Evolutionary conservation across 2,113 vertebrate genomes (phyloP).

Genomic region (Phoenicopterus ruber): DNA sequence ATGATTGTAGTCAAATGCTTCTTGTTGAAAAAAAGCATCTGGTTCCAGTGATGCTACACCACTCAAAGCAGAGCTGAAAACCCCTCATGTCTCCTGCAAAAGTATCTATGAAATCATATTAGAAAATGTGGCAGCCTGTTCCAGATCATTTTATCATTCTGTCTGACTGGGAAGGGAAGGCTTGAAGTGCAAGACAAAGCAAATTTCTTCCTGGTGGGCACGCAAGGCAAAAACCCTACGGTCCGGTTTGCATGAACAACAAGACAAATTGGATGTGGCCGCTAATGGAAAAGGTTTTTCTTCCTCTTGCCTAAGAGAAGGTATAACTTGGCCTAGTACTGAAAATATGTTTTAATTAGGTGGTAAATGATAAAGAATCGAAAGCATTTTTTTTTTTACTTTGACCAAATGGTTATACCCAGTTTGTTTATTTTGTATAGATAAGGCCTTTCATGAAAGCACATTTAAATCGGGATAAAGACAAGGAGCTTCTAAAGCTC

Average conservation of each 20-base stretch:
- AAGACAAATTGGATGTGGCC: neutral
- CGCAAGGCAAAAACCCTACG: neutral
- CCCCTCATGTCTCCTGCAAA: neutral
- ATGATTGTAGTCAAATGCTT: neutral
- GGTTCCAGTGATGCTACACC: neutral
- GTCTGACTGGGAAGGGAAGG: neutral
- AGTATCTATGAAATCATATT: neutral
- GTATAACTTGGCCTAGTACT: neutral
- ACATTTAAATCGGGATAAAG: conserved; percentile 95
- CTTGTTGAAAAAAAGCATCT: neutral
- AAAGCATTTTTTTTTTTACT: neutral
- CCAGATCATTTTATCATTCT: neutral
- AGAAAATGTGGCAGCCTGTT: neutral
- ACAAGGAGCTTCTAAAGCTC: conserved; percentile 94
- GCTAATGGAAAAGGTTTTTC: neutral
- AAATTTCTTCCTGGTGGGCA: neutral
- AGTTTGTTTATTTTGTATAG: conserved; percentile 68
- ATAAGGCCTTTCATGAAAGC: conserved; percentile 99
- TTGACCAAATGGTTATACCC: neutral
- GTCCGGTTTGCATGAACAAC: neutral
- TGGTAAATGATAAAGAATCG: neutral
- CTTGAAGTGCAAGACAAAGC: neutral
- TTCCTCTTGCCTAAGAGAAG: neutral
- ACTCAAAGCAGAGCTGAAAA: neutral
- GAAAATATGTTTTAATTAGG: neutral